A percentile compares a stretch with the other conserved stretches of the same genome.
phyloP scores from a whole-genome alignment of 2,113 vertebrate species.

The Hypomesus transpacificus region DNA sequence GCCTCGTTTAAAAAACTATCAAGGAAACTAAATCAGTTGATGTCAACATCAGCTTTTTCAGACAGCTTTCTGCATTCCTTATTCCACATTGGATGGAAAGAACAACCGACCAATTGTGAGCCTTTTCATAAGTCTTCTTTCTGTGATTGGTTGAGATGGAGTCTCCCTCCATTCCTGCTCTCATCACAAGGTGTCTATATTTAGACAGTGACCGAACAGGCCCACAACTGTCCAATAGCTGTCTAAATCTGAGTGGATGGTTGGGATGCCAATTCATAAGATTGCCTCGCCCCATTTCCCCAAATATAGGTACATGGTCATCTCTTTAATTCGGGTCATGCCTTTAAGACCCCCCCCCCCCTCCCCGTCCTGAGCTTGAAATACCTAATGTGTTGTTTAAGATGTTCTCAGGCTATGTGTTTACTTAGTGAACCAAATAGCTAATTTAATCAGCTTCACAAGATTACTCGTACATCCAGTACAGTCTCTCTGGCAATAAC shows the following conservation, averaged over 20 bases:
- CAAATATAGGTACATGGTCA: background rate
- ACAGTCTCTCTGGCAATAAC: background rate
- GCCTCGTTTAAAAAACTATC: background rate
- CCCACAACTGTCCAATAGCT: conserved; percentile 47
- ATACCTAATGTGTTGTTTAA: conserved; percentile 6
- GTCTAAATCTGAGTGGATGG: conserved; percentile 50
- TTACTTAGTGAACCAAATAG: background rate
- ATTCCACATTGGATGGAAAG: background rate
- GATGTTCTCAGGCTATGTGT: background rate
- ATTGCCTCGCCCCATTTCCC: conserved; percentile 18
- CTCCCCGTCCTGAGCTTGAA: background rate
- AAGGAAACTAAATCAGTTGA: background rate
- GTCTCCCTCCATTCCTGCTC: conserved; percentile 21
- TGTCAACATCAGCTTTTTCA: background rate
- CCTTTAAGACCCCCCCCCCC: background rate
- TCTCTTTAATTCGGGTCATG: background rate
- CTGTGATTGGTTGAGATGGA: background rate
- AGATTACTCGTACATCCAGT: background rate
- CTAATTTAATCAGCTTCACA: conserved; percentile 7
- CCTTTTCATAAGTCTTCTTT: background rate
- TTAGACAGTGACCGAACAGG: conserved; percentile 55
- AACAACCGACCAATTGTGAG: background rate
- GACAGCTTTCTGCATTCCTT: background rate
- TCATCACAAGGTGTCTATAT: conserved; percentile 46
- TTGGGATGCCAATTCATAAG: conserved; percentile 45